Evolutionary conservation across 2,113 vertebrate genomes (phyloP).

Genomic region (Myrmecobius fasciatus): DNA sequence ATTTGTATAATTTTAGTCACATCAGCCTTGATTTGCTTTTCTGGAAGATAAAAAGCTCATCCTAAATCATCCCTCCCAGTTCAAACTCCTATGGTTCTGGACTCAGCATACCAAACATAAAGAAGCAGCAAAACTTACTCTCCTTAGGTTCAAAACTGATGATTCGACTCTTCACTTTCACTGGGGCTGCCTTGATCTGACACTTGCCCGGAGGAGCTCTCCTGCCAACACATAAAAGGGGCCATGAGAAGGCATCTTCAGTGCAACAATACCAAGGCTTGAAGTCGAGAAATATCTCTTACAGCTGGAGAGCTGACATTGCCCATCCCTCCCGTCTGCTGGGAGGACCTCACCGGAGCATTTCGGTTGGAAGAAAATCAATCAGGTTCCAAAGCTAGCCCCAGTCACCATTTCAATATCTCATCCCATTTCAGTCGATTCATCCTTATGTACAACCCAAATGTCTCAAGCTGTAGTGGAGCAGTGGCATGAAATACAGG

Average conservation of each 20-base stretch:
- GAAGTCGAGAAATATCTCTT: neutral
- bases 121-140: slow-evolving; percentile 86
- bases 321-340: neutral
- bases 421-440: neutral
- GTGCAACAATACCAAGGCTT: neutral
- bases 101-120: neutral
- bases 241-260: neutral
- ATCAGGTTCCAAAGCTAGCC: neutral
- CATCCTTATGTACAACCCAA: neutral
- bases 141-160: slow-evolving; percentile 91
- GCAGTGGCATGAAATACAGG: neutral
- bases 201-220: slow-evolving; percentile 93
- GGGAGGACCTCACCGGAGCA: neutral
- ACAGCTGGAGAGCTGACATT: neutral
- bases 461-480: neutral
- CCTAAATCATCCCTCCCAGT: neutral
- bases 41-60: neutral
- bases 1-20: neutral
- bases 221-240: slow-evolving; percentile 82
- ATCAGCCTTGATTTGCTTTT: neutral
- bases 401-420: neutral
- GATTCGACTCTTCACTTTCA: slow-evolving; percentile 89
- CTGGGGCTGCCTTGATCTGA: slow-evolving; percentile 86
- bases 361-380: neutral
- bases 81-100: neutral